Percentiles rank a stretch among this genome's conserved stretches.
Evolutionary conservation across 2,888 invertebrate genomes (phyloP).

Genomic region (Heteromyza rotundicornis): DNA sequence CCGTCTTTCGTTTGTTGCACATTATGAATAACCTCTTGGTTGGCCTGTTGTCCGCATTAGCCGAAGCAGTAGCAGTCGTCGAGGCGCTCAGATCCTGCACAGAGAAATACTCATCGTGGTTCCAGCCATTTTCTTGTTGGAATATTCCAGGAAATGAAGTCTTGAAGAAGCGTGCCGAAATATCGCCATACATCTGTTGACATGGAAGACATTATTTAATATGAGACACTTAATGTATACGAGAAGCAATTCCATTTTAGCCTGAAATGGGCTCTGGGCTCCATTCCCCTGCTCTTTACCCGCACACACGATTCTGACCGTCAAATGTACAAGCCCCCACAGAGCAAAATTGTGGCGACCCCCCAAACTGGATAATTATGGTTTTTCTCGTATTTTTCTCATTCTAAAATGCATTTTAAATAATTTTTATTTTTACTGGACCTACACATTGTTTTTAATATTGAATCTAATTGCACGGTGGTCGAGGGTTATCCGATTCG

Average conservation of each 20-base stretch:
- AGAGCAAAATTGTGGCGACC: too few species aligned
- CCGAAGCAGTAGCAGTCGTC: slow-evolving; percentile 27
- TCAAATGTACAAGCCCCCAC: too few species aligned
- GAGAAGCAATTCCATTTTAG: background rate
- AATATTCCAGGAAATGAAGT: slow-evolving; percentile 50
- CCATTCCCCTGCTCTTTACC: too few species aligned
- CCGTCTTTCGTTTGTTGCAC: background rate
- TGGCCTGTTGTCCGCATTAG: slow-evolving; percentile 25
- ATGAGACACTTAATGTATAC: background rate
- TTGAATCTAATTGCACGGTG: too few species aligned
- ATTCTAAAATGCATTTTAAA: too few species aligned
- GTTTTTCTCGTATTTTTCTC: too few species aligned
- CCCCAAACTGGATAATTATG: too few species aligned
- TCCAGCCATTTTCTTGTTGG: slow-evolving; percentile 53
- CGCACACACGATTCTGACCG: too few species aligned
- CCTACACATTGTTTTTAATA: too few species aligned
- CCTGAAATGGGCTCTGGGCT: too few species aligned
- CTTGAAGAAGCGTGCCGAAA: slow-evolving; percentile 56
- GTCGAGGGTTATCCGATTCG: too few species aligned
- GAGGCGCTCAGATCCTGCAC: slow-evolving; percentile 56
- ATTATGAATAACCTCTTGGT: slow-evolving; percentile 44
- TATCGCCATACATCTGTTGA: slow-evolving; percentile 56
- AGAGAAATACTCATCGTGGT: slow-evolving; percentile 55
- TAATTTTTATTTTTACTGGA: too few species aligned
- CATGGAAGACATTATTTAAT: background rate